Conservation (phyloP, 2,113 vertebrate species). For the Ceuthmochares aereus region DNA sequence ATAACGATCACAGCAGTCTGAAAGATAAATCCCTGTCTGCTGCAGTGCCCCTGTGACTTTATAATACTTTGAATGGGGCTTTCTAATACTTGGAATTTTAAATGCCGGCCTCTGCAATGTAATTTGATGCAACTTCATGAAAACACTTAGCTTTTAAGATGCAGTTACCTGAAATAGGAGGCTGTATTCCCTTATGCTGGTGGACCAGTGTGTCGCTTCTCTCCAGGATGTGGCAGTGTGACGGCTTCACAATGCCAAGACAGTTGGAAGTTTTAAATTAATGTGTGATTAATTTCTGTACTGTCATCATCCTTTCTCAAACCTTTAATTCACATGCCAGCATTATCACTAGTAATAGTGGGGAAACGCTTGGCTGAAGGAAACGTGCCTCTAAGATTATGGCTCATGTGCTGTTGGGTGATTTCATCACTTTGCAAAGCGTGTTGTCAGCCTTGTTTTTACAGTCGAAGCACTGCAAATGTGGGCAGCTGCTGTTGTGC, state of each 20-base stretch:
- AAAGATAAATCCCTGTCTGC: constrained; percentile 38
- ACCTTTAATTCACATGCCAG: constrained; percentile 24
- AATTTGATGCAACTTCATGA: background rate
- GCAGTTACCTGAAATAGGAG: background rate
- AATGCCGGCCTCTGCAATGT: background rate
- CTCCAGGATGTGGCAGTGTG: background rate
- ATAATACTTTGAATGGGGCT: background rate
- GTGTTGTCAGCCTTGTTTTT: constrained; percentile 37
- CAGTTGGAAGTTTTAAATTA: constrained; percentile 15
- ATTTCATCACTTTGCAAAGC: constrained; percentile 24
- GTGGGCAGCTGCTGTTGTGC: background rate
- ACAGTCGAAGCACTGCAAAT: background rate
- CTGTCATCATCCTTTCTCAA: constrained; percentile 32
- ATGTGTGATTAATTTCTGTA: background rate
- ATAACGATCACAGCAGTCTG: constrained; percentile 2
- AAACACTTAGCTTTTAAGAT: background rate
- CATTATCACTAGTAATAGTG: constrained; percentile 32
- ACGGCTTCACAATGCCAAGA: background rate
- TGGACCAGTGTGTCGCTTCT: background rate
- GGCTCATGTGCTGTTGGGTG: constrained; percentile 25
- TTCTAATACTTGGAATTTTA: constrained; percentile 11
- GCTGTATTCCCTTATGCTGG: background rate
- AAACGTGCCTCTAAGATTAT: constrained; percentile 9
- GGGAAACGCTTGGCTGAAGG: constrained; percentile 31
- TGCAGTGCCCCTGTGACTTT: constrained; percentile 35